phyloP scores from a whole-genome alignment of 1,140 invertebrate species.

The Lanistes nyassanus region DNA sequence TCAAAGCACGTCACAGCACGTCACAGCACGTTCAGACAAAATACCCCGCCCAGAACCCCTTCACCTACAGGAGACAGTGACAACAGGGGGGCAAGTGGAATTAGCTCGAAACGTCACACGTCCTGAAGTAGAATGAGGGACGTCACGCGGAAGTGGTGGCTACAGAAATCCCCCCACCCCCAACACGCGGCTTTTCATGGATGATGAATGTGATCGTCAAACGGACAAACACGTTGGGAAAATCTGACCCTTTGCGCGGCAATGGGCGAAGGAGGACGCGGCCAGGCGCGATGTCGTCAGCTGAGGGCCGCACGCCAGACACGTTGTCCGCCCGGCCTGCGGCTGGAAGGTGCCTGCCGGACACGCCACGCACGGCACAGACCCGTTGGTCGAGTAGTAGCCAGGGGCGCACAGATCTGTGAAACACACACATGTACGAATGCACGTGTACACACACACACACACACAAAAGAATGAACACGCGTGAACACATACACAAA shows the following conservation, averaged over 20 bases:
- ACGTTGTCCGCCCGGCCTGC: constrained; percentile 76
- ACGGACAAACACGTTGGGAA: no score
- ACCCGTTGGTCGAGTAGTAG: constrained; percentile 88
- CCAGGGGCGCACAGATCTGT: constrained; percentile 88
- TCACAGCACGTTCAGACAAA: no score
- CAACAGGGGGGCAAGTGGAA: no score
- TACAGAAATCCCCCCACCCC: no score
- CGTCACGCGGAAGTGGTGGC: no score
- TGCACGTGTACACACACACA: constrained; percentile 10
- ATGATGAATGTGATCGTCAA: no score
- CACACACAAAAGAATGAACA: constrained; percentile 13
- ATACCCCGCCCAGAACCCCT: no score
- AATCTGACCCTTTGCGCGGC: constrained; percentile 65
- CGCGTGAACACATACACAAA: constrained; percentile 9
- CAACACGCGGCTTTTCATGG: no score
- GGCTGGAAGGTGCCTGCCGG: constrained; percentile 83
- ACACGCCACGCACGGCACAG: constrained; percentile 85
- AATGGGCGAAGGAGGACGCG: constrained; percentile 87
- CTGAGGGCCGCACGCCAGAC: constrained; percentile 86
- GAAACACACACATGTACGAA: constrained; percentile 30
- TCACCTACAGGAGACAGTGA: no score
- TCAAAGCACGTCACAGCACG: no score
- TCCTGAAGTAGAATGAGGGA: no score
- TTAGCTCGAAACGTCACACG: no score
- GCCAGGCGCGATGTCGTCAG: constrained; percentile 87